Evolutionary conservation across 2,113 vertebrate species (phyloP).

Genomic region (Anthoscopus minutus): DNA sequence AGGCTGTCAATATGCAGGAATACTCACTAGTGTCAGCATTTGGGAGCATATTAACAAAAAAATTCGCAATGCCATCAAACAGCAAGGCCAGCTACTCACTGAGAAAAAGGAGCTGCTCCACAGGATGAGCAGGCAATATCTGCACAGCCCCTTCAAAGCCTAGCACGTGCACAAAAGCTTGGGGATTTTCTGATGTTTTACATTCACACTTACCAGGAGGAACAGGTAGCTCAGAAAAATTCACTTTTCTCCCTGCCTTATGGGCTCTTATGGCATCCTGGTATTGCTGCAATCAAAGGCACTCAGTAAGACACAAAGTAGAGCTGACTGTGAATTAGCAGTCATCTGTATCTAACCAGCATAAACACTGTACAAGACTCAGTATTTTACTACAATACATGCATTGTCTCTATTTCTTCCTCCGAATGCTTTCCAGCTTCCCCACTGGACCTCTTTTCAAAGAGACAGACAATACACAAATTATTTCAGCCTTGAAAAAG

Average conservation of each 20-base stretch:
- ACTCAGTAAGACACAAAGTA: neutral
- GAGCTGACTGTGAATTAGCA: neutral
- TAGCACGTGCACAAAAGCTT: neutral
- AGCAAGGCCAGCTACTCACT: neutral
- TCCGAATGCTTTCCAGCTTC: neutral
- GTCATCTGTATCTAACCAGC: neutral
- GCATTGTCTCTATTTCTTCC: neutral
- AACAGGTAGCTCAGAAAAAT: constrained; percentile 88
- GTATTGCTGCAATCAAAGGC: constrained; percentile 84
- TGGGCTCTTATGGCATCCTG: constrained; percentile 87
- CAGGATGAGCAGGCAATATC: neutral
- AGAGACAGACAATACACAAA: neutral
- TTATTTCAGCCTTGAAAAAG: neutral
- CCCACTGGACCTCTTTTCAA: neutral
- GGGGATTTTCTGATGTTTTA: neutral
- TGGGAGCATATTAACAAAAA: neutral
- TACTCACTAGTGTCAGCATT: neutral
- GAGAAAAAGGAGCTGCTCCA: neutral
- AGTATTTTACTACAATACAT: neutral
- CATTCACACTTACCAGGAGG: constrained; percentile 81
- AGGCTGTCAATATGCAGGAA: neutral
- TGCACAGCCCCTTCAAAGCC: neutral
- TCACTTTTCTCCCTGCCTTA: constrained; percentile 83
- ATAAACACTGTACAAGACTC: neutral
- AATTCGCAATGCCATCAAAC: neutral